These are phyloP conservation scores for Thryonomys swinderianus DNA, from an alignment of 2,113 vertebrate species.

Conservation along the genomic window DNA sequence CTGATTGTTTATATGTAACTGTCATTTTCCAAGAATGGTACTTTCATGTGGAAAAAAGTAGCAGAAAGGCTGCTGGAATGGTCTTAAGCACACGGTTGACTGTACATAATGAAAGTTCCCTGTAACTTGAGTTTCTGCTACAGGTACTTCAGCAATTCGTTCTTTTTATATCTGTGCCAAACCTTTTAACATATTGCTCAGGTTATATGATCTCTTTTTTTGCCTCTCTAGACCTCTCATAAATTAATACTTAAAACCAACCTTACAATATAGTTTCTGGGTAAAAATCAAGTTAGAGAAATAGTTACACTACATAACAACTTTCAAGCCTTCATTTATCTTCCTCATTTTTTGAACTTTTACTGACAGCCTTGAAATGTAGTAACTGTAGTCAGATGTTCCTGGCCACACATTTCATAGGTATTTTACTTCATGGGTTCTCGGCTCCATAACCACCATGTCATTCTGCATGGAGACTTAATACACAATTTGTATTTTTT, in stretches of 20 bases:
- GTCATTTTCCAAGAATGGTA: conserved; percentile 79
- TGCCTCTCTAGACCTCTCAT: conserved; percentile 8
- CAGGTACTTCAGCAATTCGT: conserved; percentile 33
- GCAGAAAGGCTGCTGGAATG: conserved; percentile 76
- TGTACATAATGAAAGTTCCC: conserved; percentile 71
- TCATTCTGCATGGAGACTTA: not conserved
- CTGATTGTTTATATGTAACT: conserved; percentile 79
- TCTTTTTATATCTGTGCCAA: conserved; percentile 34
- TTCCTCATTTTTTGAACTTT: conserved; percentile 63
- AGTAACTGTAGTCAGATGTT: conserved; percentile 53
- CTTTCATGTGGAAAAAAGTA: conserved; percentile 79
- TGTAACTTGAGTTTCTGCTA: conserved; percentile 45
- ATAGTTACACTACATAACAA: conserved; percentile 48
- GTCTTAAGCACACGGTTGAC: conserved; percentile 76
- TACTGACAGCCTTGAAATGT: conserved; percentile 52
- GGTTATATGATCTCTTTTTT: conserved; percentile 45
- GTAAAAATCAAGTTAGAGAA: conserved; percentile 38
- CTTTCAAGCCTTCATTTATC: not conserved
- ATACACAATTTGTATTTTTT: not conserved
- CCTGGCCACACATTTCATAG: conserved; percentile 38
- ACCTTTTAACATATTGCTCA: conserved; percentile 17
- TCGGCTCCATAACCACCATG: not conserved
- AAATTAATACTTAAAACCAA: conserved; percentile 30
- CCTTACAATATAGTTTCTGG: conserved; percentile 7
- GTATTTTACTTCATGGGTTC: conserved; percentile 23